Percentiles rank a stretch among this genome's conserved stretches.
phyloP scores from a whole-genome alignment of 2,888 invertebrate genomes.

The Pandemis corylana region DNA sequence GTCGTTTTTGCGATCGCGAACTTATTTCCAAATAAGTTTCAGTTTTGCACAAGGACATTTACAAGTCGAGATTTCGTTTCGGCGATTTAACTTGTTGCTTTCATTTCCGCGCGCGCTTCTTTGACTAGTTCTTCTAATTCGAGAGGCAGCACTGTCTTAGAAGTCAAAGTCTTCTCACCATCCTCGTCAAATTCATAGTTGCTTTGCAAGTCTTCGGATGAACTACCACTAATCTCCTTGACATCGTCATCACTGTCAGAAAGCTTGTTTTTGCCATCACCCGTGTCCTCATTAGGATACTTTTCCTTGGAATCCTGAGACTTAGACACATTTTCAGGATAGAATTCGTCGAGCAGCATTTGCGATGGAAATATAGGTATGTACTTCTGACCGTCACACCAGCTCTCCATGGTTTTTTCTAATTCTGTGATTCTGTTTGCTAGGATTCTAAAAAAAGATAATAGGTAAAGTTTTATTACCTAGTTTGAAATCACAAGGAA shows the following conservation, averaged over 20 bases:
- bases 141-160: slow-evolving; percentile 83
- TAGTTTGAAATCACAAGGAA: slow-evolving; percentile 24
- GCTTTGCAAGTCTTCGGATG: slow-evolving; percentile 51
- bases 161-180: slow-evolving; percentile 60
- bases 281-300: slow-evolving; percentile 48
- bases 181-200: slow-evolving; percentile 47
- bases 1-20: neutral
- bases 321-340: slow-evolving; percentile 70
- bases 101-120: slow-evolving; percentile 88
- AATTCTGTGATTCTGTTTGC: slow-evolving; percentile 93
- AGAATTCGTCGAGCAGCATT: slow-evolving; percentile 86
- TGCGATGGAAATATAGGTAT: slow-evolving; percentile 86
- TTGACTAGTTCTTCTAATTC: slow-evolving; percentile 86
- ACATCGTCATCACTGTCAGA: slow-evolving; percentile 73
- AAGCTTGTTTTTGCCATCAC: slow-evolving; percentile 58
- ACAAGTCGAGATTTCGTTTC: neutral
- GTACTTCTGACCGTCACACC: slow-evolving; percentile 81
- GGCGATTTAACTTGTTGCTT: slow-evolving; percentile 80
- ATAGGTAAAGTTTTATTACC: no score
- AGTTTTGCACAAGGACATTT: neutral
- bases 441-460: slow-evolving; percentile 86
- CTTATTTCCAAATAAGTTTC: neutral
- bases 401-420: slow-evolving; percentile 89
- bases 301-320: slow-evolving; percentile 67
- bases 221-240: slow-evolving; percentile 58